Percentiles rank a stretch among this genome's conserved stretches.
Evolutionary conservation across 2,888 invertebrate genomes (phyloP).

Genomic region (Folsomia manolachei): DNA sequence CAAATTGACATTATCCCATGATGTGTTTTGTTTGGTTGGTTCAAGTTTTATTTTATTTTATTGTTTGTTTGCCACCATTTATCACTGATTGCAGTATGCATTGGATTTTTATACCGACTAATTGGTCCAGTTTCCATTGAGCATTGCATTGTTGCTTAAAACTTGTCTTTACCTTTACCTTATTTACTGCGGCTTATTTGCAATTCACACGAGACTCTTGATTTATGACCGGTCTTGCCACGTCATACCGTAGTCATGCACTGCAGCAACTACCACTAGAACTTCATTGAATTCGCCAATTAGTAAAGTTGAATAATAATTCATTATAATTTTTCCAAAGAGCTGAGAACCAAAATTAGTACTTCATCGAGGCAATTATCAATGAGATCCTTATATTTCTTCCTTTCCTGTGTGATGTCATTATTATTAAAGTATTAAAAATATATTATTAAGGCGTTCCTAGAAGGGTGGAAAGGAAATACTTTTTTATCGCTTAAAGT

Average conservation of each 20-base stretch:
- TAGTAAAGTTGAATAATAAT: not conserved
- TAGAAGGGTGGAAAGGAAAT: too few species aligned
- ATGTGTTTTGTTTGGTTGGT: too few species aligned
- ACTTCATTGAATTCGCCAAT: not conserved
- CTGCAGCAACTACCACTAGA: not conserved
- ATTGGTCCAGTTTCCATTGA: not conserved
- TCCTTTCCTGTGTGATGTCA: too few species aligned
- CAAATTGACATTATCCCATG: too few species aligned
- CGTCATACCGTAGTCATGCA: not conserved
- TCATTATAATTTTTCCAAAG: too few species aligned
- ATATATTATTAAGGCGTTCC: too few species aligned
- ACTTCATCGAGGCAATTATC: not conserved
- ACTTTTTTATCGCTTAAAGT: too few species aligned
- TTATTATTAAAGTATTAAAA: too few species aligned
- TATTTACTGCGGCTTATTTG: not conserved
- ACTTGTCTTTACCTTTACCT: too few species aligned
- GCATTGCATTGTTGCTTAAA: not conserved
- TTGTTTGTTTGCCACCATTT: not conserved
- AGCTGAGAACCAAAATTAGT: not conserved
- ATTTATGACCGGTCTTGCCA: not conserved
- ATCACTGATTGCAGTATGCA: not conserved
- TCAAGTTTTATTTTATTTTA: too few species aligned
- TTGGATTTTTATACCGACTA: not conserved
- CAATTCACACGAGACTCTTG: constrained; percentile 1
- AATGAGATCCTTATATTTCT: not conserved